Evolutionary conservation across 2,888 invertebrate genomes (phyloP), one percentile per base, ranked within the genome.

Genomic region (Eretmocerus hayati): DNA sequence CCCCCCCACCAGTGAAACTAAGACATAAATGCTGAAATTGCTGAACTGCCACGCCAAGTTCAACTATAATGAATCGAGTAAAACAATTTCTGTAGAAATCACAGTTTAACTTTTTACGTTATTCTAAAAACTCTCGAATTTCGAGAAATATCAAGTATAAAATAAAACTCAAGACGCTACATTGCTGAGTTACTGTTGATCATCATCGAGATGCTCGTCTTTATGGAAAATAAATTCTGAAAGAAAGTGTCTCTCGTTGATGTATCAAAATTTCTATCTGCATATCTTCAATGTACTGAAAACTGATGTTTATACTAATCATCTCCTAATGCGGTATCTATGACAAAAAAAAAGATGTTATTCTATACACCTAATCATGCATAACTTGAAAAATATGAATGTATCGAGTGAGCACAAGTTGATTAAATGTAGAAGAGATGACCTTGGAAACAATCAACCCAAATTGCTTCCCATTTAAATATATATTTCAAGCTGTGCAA

Each of bases 261-360:
- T 44, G 42, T 23, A 42, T 47, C 50, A 55, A 58, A 57, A 59
- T 59, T 60, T 61, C 59, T 63, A 62, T 67, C 65, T 65, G 69
- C 70, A 70, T 70, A 70, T 70, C 70, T 64, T 69, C 60, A 62
- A 69, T 69, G 66, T 70, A 67, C 65, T 63, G 64, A 64, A 57
- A 59, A 65, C 63, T 67, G 66, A 66, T 60, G 61, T 69, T 69
- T 69, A 65, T 67, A 68, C 63, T 66, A 55, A 62, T 63, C 62
- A 62, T 63, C 64, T 64, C 64, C 64, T 64, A n/a, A 64, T 62
- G 61, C 61, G 58, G 61, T 67, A 66, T 62, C 61, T 62, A 64
- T 52, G 57, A 63, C n/a, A n/a, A 57, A 55, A 58, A 57, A 56
- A 59, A 56, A 58, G 53, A 55, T 56, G 56, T 61, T 58, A 59